Base-by-base conservation (phyloP, 2,888 invertebrate genomes). In the Onchidella celtica region DNA sequence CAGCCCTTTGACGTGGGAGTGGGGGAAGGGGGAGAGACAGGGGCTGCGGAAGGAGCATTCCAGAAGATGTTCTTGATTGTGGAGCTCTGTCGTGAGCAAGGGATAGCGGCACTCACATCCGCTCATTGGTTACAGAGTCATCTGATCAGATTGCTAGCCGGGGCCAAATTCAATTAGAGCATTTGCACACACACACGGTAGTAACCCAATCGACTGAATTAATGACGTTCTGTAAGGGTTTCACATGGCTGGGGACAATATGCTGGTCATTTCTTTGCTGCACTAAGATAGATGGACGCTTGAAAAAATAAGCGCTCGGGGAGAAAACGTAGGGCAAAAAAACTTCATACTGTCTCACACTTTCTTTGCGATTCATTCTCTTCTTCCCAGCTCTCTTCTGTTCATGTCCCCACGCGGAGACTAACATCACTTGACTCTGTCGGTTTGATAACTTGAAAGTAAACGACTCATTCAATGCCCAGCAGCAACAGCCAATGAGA, bases 81-180 rank as follows among this genome's bases (percentile, higher is more conserved):
- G n/a, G n/a, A n/a, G n/a, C n/a, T n/a, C n/a, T n/a, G n/a, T n/a
- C n/a, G n/a, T 9, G 34, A 77, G 77, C 59, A 65, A 66, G 47
- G 66, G 66, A 76, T 40, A 34, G 40, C 65, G 66, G 3, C 29
- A 66, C 66, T 76, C 65, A 55, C 77, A 68, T 77, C 77, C 77
- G 57, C 57, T 77, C 59, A 36, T 32, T 77, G 77, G 68, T 77
- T 77, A 69, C 68, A 66, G 69, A 68, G 77, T 77, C 68, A 57
- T 68, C 77, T 69, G 77, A 77, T 77, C 77, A 59, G 69, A 77
- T 57, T 77, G 77, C 29, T n/a, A n/a, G 14, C 57, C 69, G 9
- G 68, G 59, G 69, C 66, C 77, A 57, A 69, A 77, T 77, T 77
- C 68, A 77, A 77, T 77, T 77, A 77, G 34, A 68, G 59, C 77